Evolutionary conservation across 2,888 invertebrate genomes (phyloP).

Genomic region (Chironomus riparius): DNA sequence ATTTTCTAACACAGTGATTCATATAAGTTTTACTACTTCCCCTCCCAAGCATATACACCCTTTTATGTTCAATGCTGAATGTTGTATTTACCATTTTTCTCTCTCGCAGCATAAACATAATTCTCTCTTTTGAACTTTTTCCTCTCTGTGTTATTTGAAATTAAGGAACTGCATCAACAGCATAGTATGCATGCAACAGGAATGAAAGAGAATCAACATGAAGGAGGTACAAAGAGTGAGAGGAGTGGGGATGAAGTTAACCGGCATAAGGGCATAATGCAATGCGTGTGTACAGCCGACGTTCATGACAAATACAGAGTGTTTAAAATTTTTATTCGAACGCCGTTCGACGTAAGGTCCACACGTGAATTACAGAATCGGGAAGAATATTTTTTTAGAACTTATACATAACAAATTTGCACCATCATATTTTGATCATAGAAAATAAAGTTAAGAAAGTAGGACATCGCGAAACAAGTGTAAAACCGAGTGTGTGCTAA

Average conservation of each 20-base stretch:
- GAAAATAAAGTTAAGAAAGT: background rate
- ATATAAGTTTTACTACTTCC: background rate
- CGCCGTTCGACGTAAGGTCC: constrained; percentile 14
- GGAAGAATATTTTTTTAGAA: constrained; percentile 1
- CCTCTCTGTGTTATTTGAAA: background rate
- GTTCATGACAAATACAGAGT: background rate
- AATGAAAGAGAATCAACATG: background rate
- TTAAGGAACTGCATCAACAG: background rate
- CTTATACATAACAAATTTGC: background rate
- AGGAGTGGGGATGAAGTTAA: constrained; percentile 12
- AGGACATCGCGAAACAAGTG: background rate
- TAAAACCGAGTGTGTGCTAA: background rate
- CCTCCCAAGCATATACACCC: background rate
- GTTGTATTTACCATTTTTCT: background rate
- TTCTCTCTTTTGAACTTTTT: background rate
- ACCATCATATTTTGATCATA: background rate
- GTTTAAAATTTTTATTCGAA: constrained; percentile 23
- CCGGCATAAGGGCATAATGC: constrained; percentile 15
- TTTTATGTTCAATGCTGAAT: background rate
- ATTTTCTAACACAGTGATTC: background rate
- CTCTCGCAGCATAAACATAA: background rate
- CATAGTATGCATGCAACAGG: constrained; percentile 1
- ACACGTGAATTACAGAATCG: constrained; percentile 14
- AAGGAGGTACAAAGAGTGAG: background rate
- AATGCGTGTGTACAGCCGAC: constrained; percentile 17